Percentiles rank a stretch among this genome's conserved stretches.
phyloP scores from a whole-genome alignment of 1,140 invertebrate genomes.

The Elysia chlorotica region DNA sequence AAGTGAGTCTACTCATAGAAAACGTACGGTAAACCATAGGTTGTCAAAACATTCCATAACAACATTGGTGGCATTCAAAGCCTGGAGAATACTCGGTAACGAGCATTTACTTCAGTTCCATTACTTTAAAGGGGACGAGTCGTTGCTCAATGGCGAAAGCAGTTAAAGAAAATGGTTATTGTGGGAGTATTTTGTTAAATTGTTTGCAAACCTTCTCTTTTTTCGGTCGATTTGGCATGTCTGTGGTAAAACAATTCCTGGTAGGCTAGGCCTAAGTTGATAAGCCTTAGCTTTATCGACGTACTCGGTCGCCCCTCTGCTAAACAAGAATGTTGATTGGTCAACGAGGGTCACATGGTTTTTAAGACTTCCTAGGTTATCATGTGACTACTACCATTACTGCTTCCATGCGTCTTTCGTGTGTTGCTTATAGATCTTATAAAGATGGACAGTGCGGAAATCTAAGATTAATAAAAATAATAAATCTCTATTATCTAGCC shows the following conservation, averaged over 20 bases:
- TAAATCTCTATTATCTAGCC: no score
- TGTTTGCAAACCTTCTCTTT: constrained; percentile 63
- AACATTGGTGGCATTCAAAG: no score
- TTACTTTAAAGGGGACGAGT: background rate
- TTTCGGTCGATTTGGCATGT: constrained; percentile 63
- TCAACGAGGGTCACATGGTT: constrained; percentile 42
- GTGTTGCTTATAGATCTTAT: no score
- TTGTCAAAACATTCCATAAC: background rate
- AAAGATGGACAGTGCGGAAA: no score
- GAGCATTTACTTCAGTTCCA: no score
- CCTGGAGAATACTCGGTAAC: no score
- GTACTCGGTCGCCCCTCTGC: constrained; percentile 41
- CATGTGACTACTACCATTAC: constrained; percentile 35
- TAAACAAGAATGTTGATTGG: constrained; percentile 52
- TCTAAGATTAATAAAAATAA: no score
- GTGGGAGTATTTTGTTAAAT: no score
- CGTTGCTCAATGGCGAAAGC: background rate
- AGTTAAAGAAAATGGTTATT: no score
- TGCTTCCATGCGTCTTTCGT: no score
- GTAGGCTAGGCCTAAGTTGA: no score
- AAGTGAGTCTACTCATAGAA: no score
- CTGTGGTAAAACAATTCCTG: constrained; percentile 37
- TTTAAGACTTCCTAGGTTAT: constrained; percentile 29
- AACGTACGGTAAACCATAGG: background rate
- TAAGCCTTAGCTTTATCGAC: constrained; percentile 34